A percentile compares a stretch with the other conserved stretches of the same genome.
Conservation (phyloP, 2,113 vertebrate species). For the Nothobranchius kuhntae region DNA sequence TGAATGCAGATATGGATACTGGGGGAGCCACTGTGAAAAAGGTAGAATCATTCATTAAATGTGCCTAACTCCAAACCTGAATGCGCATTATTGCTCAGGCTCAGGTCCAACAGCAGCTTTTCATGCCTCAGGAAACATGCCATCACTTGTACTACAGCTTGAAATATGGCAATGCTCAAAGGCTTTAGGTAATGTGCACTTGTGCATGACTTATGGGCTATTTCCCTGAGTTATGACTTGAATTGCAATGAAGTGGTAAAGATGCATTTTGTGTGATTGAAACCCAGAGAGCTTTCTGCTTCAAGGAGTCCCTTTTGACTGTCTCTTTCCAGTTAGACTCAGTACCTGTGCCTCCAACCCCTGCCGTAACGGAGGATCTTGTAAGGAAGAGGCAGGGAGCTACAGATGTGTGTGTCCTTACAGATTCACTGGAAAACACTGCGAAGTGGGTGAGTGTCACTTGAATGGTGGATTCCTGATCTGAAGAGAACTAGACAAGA, state of each 20-base stretch:
- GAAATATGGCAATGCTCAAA: constrained; percentile 55
- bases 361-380: constrained; percentile 94
- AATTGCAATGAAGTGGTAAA: constrained; percentile 34
- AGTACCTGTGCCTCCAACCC: constrained; percentile 88
- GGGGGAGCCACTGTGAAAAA: constrained; percentile 92
- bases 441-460: constrained; percentile 89
- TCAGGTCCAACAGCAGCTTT: constrained; percentile 28
- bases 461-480: background rate
- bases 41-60: constrained; percentile 72
- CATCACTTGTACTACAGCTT: constrained; percentile 48
- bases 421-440: constrained; percentile 94
- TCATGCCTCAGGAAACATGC: constrained; percentile 45
- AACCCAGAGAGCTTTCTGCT: constrained; percentile 16
- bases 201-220: constrained; percentile 37
- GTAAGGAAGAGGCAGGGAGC: constrained; percentile 84
- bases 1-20: constrained; percentile 88
- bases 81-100: constrained; percentile 10
- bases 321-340: constrained; percentile 85
- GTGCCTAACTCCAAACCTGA: background rate
- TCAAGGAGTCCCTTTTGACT: constrained; percentile 54
- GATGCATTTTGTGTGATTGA: constrained; percentile 49
- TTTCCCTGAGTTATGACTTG: constrained; percentile 46
- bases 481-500: no score
- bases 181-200: constrained; percentile 51
- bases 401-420: constrained; percentile 94